Evolutionary conservation across 2,113 vertebrate species (phyloP).

Genomic region (Rhinolophus sinicus): DNA sequence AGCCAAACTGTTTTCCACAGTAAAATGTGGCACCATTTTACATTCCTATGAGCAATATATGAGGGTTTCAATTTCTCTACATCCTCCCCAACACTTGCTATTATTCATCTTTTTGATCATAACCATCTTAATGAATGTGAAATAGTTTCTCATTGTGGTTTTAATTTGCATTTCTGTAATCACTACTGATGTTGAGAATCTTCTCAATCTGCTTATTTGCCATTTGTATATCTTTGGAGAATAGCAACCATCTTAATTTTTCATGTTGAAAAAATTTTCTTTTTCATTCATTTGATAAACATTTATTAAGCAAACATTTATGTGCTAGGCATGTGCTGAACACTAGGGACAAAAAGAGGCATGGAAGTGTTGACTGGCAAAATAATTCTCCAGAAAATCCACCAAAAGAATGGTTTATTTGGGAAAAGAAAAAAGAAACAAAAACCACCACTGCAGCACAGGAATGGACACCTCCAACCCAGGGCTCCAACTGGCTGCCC

Average conservation of each 20-base stretch:
- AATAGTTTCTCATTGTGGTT: background rate
- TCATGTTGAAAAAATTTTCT: background rate
- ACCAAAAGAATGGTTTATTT: too few species aligned
- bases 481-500: too few species aligned
- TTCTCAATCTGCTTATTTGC: background rate
- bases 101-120: background rate
- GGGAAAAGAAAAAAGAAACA: too few species aligned
- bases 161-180: background rate
- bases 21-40: background rate
- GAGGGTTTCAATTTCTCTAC: background rate
- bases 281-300: slow-evolving; percentile 1
- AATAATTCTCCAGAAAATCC: too few species aligned
- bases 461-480: too few species aligned
- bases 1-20: background rate
- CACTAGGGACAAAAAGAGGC: background rate
- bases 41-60: background rate
- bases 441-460: too few species aligned
- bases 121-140: background rate
- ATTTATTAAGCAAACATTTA: background rate
- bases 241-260: background rate
- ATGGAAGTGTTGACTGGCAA: too few species aligned
- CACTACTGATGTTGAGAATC: background rate
- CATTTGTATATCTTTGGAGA: background rate
- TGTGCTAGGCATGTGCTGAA: background rate
- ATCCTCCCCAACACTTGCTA: background rate